Percentiles rank a stretch among this genome's conserved stretches.
These are phyloP conservation scores for Acanthoscelides obtectus DNA, from an alignment of 2,888 invertebrate genomes.

Conservation along the genomic window DNA sequence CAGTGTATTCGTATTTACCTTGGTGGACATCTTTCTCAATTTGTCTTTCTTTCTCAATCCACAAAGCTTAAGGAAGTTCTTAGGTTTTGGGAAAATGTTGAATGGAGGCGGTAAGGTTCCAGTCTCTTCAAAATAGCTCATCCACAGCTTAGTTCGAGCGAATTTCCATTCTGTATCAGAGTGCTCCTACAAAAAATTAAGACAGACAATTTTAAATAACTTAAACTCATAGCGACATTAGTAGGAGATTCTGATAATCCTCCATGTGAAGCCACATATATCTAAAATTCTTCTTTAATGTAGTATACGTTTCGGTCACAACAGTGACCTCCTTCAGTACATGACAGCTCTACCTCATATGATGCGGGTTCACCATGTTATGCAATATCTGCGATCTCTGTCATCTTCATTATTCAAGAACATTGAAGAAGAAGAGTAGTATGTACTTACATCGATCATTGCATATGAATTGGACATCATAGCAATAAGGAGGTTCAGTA, in stretches of 20 bases:
- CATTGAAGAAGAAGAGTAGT: too few species aligned
- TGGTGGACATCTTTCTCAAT: conserved; percentile 52
- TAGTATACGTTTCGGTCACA: too few species aligned
- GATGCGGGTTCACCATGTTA: background rate
- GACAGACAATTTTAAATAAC: too few species aligned
- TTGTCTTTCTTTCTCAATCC: conserved; percentile 61
- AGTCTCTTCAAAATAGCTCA: conserved; percentile 91
- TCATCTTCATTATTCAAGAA: too few species aligned
- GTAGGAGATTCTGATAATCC: too few species aligned
- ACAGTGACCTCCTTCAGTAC: too few species aligned
- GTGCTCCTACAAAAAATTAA: conserved; percentile 68
- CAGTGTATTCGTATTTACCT: conserved; percentile 49
- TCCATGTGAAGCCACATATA: too few species aligned
- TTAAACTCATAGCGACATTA: too few species aligned
- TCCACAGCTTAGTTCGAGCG: conserved; percentile 89
- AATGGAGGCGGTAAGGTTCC: conserved; percentile 91
- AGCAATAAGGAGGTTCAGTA: conserved; percentile 90
- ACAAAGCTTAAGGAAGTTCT: conserved; percentile 65
- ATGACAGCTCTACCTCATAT: too few species aligned
- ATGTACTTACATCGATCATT: conserved; percentile 78
- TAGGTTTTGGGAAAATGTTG: conserved; percentile 87
- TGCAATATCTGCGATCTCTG: background rate
- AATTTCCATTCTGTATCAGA: conserved; percentile 97
- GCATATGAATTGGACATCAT: conserved; percentile 98
- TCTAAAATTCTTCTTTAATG: too few species aligned